A percentile compares a stretch with the other conserved stretches of the same genome.
phyloP scores from a whole-genome alignment of 2,797 vertebrate genomes.

The Sparus aurata region DNA sequence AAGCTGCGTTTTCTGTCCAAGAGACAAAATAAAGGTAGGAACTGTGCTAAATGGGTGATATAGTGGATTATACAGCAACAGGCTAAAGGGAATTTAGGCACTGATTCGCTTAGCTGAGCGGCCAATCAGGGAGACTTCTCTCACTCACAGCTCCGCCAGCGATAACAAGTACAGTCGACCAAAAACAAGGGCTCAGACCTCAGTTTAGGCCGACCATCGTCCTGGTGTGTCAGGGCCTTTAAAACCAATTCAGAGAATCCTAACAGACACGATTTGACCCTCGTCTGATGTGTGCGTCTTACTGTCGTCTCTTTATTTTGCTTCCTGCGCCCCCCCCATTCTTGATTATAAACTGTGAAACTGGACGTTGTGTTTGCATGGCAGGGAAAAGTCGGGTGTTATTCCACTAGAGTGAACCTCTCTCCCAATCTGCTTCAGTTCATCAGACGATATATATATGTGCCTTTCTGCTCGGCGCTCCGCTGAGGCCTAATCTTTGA shows the following conservation, averaged over 20 bases:
- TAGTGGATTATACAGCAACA: too few relatives aligned
- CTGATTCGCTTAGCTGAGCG: too few relatives aligned
- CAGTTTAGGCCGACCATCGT: too few relatives aligned
- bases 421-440: constrained; percentile 32
- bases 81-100: too few relatives aligned
- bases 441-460: constrained; percentile 30
- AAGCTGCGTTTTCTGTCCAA: too few relatives aligned
- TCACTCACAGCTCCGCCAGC: too few relatives aligned
- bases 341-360: constrained; percentile 67
- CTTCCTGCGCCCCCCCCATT: not conserved
- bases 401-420: constrained; percentile 33
- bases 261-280: constrained; percentile 19
- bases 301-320: constrained; percentile 26
- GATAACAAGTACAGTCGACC: too few relatives aligned
- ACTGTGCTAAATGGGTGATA: too few relatives aligned
- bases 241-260: not conserved
- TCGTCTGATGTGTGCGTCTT: not conserved
- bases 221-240: too few relatives aligned
- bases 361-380: constrained; percentile 36
- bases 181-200: too few relatives aligned
- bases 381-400: constrained; percentile 42
- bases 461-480: constrained; percentile 69
- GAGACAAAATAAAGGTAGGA: too few relatives aligned
- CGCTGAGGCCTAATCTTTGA: constrained; percentile 27
- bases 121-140: too few relatives aligned